Conservation (phyloP, 1,140 invertebrate genomes). For the Pomacea maculata region DNA sequence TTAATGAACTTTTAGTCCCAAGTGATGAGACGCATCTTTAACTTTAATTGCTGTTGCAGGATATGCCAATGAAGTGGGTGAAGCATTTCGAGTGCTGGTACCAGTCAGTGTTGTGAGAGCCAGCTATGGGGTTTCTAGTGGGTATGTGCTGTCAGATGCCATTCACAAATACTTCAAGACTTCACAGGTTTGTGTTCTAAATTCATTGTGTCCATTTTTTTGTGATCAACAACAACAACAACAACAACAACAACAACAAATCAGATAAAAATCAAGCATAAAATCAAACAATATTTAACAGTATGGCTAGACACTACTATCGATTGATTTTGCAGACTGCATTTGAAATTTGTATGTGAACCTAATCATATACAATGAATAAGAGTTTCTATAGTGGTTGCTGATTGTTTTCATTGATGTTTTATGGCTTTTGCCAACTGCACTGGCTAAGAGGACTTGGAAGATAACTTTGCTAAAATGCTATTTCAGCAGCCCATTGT, state of each 20-base stretch:
- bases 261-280: background rate
- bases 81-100: slow-evolving; percentile 86
- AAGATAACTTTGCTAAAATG: background rate
- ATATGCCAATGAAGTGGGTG: slow-evolving; percentile 95
- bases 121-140: slow-evolving; percentile 83
- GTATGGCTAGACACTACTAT: too few relatives aligned
- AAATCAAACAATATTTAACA: background rate
- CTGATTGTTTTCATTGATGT: background rate
- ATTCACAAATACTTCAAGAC: slow-evolving; percentile 79
- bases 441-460: background rate
- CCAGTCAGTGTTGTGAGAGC: slow-evolving; percentile 77
- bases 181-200: slow-evolving; percentile 69
- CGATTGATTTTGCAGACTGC: background rate
- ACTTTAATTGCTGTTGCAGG: slow-evolving; percentile 71
- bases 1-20: too few relatives aligned
- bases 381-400: background rate
- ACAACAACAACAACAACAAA: background rate
- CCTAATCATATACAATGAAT: background rate
- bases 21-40: background rate
- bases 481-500: too few relatives aligned
- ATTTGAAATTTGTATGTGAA: background rate
- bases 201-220: background rate
- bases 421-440: background rate
- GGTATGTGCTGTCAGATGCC: slow-evolving; percentile 90
- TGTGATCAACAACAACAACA: background rate